phyloP scores from a whole-genome alignment of 1,140 invertebrate species.

The Drosophila takahashii region DNA sequence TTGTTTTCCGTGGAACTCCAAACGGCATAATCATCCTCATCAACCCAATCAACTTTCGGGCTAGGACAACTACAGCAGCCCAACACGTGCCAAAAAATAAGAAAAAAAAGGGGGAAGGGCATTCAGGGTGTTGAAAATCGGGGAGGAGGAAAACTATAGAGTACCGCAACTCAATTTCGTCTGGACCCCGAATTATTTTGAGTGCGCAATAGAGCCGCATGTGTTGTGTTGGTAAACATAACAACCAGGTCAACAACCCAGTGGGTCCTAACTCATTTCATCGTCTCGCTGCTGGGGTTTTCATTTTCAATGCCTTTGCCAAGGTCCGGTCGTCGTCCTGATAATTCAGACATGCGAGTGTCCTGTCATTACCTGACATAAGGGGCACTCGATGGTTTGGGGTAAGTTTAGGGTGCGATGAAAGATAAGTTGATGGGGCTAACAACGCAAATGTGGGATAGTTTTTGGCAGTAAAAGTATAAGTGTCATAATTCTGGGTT shows the following conservation, averaged over 20 bases:
- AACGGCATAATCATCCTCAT: constrained; percentile 57
- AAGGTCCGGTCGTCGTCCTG: constrained; percentile 55
- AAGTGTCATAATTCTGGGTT: too few species aligned
- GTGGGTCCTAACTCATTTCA: background rate
- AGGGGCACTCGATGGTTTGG: constrained; percentile 30
- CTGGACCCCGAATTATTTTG: constrained; percentile 31
- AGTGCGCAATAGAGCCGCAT: constrained; percentile 61
- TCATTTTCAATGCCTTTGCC: constrained; percentile 62
- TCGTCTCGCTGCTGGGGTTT: constrained; percentile 11
- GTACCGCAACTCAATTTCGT: constrained; percentile 54
- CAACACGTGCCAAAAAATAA: constrained; percentile 37
- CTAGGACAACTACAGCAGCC: constrained; percentile 35
- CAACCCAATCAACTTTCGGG: constrained; percentile 25
- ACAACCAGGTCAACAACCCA: constrained; percentile 60
- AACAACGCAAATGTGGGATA: background rate
- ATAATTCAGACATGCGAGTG: constrained; percentile 26
- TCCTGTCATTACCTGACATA: constrained; percentile 35
- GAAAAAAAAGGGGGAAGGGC: too few species aligned
- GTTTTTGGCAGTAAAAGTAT: constrained; percentile 12
- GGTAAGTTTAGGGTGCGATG: constrained; percentile 4
- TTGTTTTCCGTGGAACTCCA: constrained; percentile 73
- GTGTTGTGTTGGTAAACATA: constrained; percentile 61
- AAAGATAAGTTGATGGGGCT: constrained; percentile 21
- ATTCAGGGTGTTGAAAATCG: background rate
- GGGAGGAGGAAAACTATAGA: constrained; percentile 26